Evolutionary conservation across 2,113 vertebrate species (phyloP).

Genomic region (Dissostichus mawsoni): DNA sequence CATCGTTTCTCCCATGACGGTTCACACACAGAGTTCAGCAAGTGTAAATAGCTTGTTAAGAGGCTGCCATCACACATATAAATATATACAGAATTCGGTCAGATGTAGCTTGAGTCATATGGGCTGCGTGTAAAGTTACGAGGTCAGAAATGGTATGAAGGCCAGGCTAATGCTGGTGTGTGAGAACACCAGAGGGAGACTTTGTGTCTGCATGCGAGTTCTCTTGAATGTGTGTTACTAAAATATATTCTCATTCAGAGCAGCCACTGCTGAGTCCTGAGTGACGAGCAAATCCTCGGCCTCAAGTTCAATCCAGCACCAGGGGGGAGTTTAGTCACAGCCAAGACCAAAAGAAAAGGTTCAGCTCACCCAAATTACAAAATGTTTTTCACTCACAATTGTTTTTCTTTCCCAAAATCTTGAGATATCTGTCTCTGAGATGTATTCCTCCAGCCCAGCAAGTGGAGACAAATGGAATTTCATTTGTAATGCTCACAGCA

Average conservation of each 20-base stretch:
- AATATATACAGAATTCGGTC: constrained; percentile 30
- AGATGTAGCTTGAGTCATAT: constrained; percentile 20
- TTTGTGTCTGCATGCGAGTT: constrained; percentile 44
- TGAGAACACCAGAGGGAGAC: constrained; percentile 52
- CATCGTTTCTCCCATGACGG: constrained; percentile 43
- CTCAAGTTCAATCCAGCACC: constrained; percentile 5
- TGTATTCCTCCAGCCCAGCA: not conserved
- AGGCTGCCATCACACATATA: constrained; percentile 40
- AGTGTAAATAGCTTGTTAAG: constrained; percentile 57
- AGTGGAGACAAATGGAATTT: constrained; percentile 33
- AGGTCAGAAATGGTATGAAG: constrained; percentile 58
- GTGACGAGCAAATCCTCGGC: constrained; percentile 1
- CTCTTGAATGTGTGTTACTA: constrained; percentile 37
- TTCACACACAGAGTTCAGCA: constrained; percentile 25
- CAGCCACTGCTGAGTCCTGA: not conserved
- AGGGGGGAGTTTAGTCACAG: not conserved
- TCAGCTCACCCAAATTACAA: constrained; percentile 33
- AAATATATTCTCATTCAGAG: constrained; percentile 34
- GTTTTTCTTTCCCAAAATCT: not conserved
- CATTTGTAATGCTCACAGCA: constrained; percentile 23
- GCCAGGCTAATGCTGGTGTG: constrained; percentile 58
- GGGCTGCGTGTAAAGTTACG: constrained; percentile 51
- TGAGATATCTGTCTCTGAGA: not conserved
- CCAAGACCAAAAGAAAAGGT: not conserved
- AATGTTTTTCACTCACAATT: not conserved